Evolutionary conservation across 2,113 vertebrate species (phyloP).

Genomic region (Ceratotherium simum): DNA sequence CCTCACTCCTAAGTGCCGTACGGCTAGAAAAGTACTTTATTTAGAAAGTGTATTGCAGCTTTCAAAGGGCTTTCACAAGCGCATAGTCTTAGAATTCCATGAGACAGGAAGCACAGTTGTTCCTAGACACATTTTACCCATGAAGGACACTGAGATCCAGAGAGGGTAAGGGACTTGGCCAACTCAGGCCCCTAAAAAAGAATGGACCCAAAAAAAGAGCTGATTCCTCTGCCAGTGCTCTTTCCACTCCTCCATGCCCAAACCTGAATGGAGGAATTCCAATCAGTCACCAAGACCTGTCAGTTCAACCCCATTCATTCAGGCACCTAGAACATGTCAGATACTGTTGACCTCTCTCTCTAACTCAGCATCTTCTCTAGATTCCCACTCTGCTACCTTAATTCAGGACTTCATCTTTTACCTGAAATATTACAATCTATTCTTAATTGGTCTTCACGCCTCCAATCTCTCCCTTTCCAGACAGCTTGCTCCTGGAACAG

Average conservation of each 20-base stretch:
- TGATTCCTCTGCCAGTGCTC: background rate
- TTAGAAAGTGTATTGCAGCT: rapidly evolving
- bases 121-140: background rate
- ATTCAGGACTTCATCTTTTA: background rate
- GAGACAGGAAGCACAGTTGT: background rate
- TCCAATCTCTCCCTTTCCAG: background rate
- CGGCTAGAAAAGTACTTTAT: rapidly evolving
- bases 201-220: background rate
- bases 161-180: background rate
- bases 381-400: background rate
- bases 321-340: background rate
- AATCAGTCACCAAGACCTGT: background rate
- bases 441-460: background rate
- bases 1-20: rapidly evolving
- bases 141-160: background rate
- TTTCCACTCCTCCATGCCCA: background rate
- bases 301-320: background rate
- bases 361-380: background rate
- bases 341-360: too few species aligned
- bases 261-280: background rate
- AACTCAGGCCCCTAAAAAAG: background rate
- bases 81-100: background rate
- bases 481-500: background rate
- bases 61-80: background rate
- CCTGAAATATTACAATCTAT: background rate